These are phyloP conservation scores for Toxotes chatareus DNA, from an alignment of 2,113 vertebrate genomes.

Conservation along the genomic window DNA sequence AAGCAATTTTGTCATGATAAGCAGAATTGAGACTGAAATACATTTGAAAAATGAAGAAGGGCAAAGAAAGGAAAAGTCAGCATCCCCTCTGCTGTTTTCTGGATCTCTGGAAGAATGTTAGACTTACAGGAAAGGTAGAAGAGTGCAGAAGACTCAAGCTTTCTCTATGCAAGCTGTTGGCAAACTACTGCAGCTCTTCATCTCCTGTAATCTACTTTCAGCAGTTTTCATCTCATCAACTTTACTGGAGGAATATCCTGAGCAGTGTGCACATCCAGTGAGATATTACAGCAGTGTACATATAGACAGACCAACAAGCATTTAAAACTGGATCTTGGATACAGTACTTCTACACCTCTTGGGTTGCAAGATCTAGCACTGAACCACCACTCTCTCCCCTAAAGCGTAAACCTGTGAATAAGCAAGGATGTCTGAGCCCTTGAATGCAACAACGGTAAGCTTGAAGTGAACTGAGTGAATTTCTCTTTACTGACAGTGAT, in stretches of 20 bases:
- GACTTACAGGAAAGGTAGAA: constrained; percentile 1
- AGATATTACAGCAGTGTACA: constrained; percentile 5
- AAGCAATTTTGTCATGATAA: constrained; percentile 20
- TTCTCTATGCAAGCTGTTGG: constrained; percentile 70
- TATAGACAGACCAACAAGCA: constrained; percentile 37
- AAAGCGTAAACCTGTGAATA: constrained; percentile 24
- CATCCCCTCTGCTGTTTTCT: constrained; percentile 7
- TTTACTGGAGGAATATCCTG: neutral
- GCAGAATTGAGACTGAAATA: neutral
- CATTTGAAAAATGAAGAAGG: neutral
- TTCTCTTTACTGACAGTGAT: constrained; percentile 45
- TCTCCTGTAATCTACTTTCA: constrained; percentile 27
- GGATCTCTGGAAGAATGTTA: constrained; percentile 29
- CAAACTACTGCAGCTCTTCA: constrained; percentile 46
- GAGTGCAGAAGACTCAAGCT: constrained; percentile 28
- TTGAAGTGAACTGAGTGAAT: constrained; percentile 18
- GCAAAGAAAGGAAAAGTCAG: constrained; percentile 11
- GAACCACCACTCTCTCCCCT: constrained; percentile 1
- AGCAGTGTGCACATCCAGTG: constrained; percentile 6
- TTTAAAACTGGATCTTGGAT: constrained; percentile 10
- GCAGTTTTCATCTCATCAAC: neutral
- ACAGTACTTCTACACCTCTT: neutral
- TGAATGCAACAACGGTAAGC: neutral
- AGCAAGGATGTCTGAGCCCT: constrained; percentile 14
- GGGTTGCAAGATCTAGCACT: constrained; percentile 16